These are phyloP conservation scores for Argyresthia albistria DNA, from an alignment of 2,888 invertebrate species.

Conservation along the genomic window DNA sequence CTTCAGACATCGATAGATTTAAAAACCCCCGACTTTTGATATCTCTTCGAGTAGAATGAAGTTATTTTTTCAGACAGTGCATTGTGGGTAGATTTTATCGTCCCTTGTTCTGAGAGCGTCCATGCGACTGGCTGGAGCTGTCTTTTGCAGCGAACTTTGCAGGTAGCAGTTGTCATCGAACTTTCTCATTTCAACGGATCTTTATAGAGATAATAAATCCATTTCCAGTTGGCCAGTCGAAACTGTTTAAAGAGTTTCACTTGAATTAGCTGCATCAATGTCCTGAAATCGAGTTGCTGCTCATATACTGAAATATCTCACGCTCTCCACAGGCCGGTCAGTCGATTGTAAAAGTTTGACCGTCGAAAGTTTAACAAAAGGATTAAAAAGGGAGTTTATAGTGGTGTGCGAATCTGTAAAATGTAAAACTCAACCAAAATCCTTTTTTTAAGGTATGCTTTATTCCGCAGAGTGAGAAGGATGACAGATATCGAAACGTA, in stretches of 20 bases:
- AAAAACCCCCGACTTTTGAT: conserved; percentile 1
- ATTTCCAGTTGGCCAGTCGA: not conserved
- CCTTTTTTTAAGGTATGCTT: no score
- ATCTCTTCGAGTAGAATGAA: conserved; percentile 20
- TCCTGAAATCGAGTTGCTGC: not conserved
- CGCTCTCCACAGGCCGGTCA: no score
- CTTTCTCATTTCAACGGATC: conserved; percentile 2
- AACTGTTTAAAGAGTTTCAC: not conserved
- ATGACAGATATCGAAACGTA: no score
- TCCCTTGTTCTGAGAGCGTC: not conserved
- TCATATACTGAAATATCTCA: no score
- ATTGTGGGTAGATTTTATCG: conserved; percentile 20
- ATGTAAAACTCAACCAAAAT: no score
- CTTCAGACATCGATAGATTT: conserved; percentile 1
- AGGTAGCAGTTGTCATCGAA: not conserved
- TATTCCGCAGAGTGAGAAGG: no score
- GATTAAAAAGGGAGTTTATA: not conserved
- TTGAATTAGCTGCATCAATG: not conserved
- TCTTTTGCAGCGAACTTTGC: not conserved
- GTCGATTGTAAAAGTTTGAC: not conserved
- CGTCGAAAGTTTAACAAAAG: not conserved
- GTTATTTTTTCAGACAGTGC: conserved; percentile 39
- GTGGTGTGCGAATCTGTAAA: no score
- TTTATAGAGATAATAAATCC: not conserved
- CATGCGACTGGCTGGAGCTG: not conserved